Evolutionary conservation across 2,113 vertebrate species (phyloP), one percentile per base, ranked within the genome.

Genomic region (Stegostoma tigrinum): DNA sequence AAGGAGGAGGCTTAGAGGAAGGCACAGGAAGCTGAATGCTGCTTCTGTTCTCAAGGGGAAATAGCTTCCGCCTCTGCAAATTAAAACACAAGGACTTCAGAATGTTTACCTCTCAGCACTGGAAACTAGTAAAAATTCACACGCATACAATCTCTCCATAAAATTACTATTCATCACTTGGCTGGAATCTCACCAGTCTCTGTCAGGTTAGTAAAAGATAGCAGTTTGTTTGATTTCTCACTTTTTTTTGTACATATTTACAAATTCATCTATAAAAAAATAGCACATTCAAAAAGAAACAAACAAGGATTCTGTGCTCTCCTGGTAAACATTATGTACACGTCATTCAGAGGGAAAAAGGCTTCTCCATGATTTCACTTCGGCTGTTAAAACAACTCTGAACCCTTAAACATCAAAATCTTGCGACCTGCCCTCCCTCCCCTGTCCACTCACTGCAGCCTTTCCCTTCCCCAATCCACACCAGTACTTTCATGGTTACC

Each of bases 181-280:
- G 42, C 93, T 95, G 67, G 94, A 48, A 52, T 70, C 38, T 95
- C 68, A 95, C 67, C 67, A 95, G 94, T 66, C 67, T 95, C 93
- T 95, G 97, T 98, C 97, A 97, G 98, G 98, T 99, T 99, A 98
- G 98, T 99, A 99, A 99, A 99, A 99, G 97, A 97, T 98, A 98
- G 97, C 98, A 98, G 98, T 98, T 72, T 72, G 94, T 95, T 95
- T 95, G 94, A 95, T 95, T 95, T 95, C 72, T 72, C 48, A 27
- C 97, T 97, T 98, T 98, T 98, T 98, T 98, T 98, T 98, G 98
- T 98, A 98, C 97, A 98, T 99, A 99, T 99, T 96, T 99, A 99
- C 98, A 99, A 97, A 97, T 98, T 98, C 97, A 98, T 97, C 98
- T 99, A 99, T 98, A 99, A 99, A 99, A 99, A 99, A 98, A 99